Evolutionary conservation across 2,888 invertebrate species (phyloP), one percentile per base, ranked within the genome.

Genomic region (Ennomos fuscantarius): DNA sequence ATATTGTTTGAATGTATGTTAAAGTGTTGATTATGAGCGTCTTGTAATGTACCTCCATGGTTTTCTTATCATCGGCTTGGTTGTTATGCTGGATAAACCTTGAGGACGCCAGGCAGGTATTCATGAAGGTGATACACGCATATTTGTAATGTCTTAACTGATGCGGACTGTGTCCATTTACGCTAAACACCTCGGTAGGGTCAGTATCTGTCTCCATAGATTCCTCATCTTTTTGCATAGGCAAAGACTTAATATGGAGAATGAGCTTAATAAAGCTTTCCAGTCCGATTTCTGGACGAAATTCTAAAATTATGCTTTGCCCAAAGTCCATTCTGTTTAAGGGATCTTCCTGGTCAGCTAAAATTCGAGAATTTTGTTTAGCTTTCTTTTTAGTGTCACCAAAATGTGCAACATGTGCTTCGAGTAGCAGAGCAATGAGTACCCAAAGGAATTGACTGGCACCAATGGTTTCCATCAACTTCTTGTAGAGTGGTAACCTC

Each of bases 81-180:
- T 94, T 94, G 10, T 94, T 93, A 79, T 95, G 94, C 43, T 94
- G 94, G 1, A 97, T 93, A 69, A 97, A 96, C 59, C 94, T 93
- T 0, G 94, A 86, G 0, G 95, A 94, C 1, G 95, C 94, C 48
- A 97, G 88, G 37, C 97, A 91, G 12, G 93, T 93, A 8, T 95
- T 94, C 47, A 97, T 92, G 68, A 97, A 96, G 31, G 95, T 95
- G 12, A 98, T 89, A 24, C 96, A 89, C 0, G 95, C 93, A 74
- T 97, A 97, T 84, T 96, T 97, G 80, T 95, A 98, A 80, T 98
- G 97, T 1, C 97, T 93, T 50, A 97, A 88, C 68, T 97, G 96
- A 73, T 96, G 95, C 0, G 95, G 93, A 0, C 94, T 94, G 69
- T 95, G 95, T 0, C 92, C 90, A 8, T 92, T 93, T 0, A 95